phyloP scores from a whole-genome alignment of 2,113 vertebrate genomes.

The Perca fluviatilis region DNA sequence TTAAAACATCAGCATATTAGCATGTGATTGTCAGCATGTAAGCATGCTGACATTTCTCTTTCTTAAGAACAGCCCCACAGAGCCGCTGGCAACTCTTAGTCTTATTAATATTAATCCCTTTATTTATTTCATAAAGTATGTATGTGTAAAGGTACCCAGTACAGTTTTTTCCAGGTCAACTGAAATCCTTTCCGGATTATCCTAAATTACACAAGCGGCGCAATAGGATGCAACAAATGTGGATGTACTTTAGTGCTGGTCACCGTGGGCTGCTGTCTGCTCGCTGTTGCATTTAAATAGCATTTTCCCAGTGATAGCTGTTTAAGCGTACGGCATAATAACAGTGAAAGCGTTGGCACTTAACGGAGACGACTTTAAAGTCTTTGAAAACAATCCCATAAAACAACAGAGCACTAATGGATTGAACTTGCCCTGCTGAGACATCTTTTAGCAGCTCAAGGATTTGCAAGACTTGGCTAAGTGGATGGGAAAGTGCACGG shows the following conservation, averaged over 20 bases:
- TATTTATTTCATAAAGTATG: slow-evolving; percentile 36
- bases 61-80: neutral
- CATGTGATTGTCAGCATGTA: neutral
- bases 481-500: slow-evolving; percentile 45
- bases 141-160: slow-evolving; percentile 37
- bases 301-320: slow-evolving; percentile 30
- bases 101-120: slow-evolving; percentile 47
- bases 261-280: slow-evolving; percentile 25
- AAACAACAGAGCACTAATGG: slow-evolving; percentile 77
- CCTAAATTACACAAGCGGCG: slow-evolving; percentile 25
- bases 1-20: neutral
- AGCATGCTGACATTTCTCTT: slow-evolving; percentile 2
- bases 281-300: slow-evolving; percentile 47
- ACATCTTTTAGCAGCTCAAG: slow-evolving; percentile 43
- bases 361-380: slow-evolving; percentile 55
- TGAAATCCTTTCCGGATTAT: slow-evolving; percentile 46
- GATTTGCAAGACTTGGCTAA: slow-evolving; percentile 40
- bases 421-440: slow-evolving; percentile 63
- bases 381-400: slow-evolving; percentile 59
- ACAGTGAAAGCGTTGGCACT: slow-evolving; percentile 66
- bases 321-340: slow-evolving; percentile 54
- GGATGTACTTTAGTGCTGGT: slow-evolving; percentile 3
- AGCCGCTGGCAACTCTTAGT: neutral
- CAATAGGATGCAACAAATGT: slow-evolving; percentile 17
- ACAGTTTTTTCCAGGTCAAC: slow-evolving; percentile 54